Base-by-base conservation (phyloP, 2,113 vertebrate species). In the Thamnaconus septentrionalis region DNA sequence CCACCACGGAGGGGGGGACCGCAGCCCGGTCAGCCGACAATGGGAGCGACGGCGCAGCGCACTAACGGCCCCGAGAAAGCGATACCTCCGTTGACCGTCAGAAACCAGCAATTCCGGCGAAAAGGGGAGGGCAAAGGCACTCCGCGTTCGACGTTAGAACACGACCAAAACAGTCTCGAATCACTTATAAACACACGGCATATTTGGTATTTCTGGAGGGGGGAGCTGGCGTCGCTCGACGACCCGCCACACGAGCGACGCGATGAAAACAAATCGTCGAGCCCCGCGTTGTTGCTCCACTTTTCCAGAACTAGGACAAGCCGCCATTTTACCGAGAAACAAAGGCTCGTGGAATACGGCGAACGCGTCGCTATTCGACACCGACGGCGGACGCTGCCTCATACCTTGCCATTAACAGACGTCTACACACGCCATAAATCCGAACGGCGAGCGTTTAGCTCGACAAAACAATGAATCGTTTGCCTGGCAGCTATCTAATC, bases 311-410 rank as follows among this genome's bases (percentile, higher is more conserved):
- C 79, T 90, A 89, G 91, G 90, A 91, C 90, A 90, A 75, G 92
- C 89, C 92, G 92, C 92, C 92, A 93, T 93, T 91, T 93, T 93
- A 92, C 80, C 60, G 60, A 84, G 78, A 83, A 87, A 86, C 85
- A 91, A 91, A 86, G 87, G 73, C 83, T 47, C 52, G 44, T 10
- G 43, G 71, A 77, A 79, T 4, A 53, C 69, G 58, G 12, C 51
- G 67, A 72, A 60, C 41, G 61, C 39, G 69, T 67, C 62, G 55
- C 72, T 64, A 71, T 71, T 83, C 64, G 82, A 81, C 77, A 76
- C 54, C 52, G 44, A 64, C 42, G 57, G 61, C 76, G 71, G 11
- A 51, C 64, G 55, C 42, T 47, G 59, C 65, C 50, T 76, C 79
- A 69, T 85, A 84, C 85, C 84, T 84, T 64, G 54, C 11, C 49